These are phyloP conservation scores for Cossypha niveicapilla DNA, from an alignment of 2,797 vertebrate species.

Conservation along the genomic window DNA sequence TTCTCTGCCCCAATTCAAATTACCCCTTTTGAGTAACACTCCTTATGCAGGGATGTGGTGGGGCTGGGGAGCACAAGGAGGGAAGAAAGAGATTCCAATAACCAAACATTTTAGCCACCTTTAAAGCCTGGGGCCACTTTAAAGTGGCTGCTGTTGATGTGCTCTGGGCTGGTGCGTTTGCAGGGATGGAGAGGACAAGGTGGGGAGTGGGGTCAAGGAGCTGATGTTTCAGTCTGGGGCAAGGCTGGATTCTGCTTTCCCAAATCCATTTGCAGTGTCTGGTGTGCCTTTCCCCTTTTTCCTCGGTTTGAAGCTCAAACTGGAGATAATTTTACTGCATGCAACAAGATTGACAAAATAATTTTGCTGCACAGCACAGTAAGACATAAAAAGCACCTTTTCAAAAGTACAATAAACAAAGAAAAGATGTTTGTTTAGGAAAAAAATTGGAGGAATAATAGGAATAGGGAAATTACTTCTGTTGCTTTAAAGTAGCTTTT, in stretches of 20 bases:
- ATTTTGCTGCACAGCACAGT: not conserved
- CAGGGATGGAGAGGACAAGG: not conserved
- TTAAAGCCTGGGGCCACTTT: not conserved
- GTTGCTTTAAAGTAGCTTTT: slow-evolving; percentile 25
- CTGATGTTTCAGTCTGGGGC: not conserved
- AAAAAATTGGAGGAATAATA: not conserved
- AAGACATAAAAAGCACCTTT: not conserved
- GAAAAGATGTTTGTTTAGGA: not conserved
- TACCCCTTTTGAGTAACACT: fast-evolving
- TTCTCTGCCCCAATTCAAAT: not conserved
- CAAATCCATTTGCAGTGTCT: not conserved
- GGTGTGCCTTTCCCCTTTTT: not conserved
- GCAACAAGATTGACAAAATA: not conserved
- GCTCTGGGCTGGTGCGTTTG: not conserved
- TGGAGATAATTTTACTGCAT: not conserved
- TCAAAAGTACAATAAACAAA: not conserved
- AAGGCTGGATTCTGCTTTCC: not conserved
- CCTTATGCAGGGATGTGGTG: not conserved
- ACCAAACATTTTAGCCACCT: not conserved
- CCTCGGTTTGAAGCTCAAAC: not conserved
- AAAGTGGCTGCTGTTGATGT: not conserved
- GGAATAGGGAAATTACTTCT: not conserved
- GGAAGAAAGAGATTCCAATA: not conserved
- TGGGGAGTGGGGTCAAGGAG: not conserved
- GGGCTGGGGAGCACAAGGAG: not conserved